Evolutionary conservation across 2,888 invertebrate genomes (phyloP), one percentile per base, ranked within the genome.

Genomic region (Dexiosoma caninum): DNA sequence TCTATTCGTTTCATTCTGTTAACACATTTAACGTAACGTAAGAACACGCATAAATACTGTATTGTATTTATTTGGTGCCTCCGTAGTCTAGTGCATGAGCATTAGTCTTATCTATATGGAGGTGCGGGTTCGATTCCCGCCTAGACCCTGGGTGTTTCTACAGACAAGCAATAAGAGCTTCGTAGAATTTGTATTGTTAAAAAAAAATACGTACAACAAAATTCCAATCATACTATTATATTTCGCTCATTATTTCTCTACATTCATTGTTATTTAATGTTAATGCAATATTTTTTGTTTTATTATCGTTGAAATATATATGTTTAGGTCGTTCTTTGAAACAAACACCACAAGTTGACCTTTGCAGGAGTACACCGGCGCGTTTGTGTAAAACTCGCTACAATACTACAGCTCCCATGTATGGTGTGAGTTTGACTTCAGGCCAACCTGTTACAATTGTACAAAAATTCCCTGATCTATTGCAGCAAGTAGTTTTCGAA

Each of bases 351-450:
- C 85, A 87, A 72, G 82, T 84, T 16, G 86, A 86, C 51, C 89
- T 90, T 74, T 90, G 94, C 84, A 87, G 85, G 51, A 91, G 91
- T 81, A 93, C 95, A 40, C 94, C 95, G 1, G 92, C 95, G 21
- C 92, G 97, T 78, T 92, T 97, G 40, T 97, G 97, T 89, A 94
- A 95, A 87, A 96, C 97, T 8, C 92, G 96, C 75, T 97, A 96
- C 91, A 97, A 97, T 90, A 97, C 97, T 21, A 97, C 97, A 49
- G 97, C 97, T 16, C 97, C 97, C 0, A 95, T 97, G 95, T 97
- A 96, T 88, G 97, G 97, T n/a, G 96, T 97, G 49, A 97, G 96
- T 16, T 91, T 97, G 42, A 97, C 97, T 14, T 97, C 96, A 12
- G 97, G 97, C 1, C 96, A 97, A 87, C 96, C 97, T 0, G 97